Base-by-base conservation (phyloP, 1,140 invertebrate genomes). In the Macrocentrus cingulum region DNA sequence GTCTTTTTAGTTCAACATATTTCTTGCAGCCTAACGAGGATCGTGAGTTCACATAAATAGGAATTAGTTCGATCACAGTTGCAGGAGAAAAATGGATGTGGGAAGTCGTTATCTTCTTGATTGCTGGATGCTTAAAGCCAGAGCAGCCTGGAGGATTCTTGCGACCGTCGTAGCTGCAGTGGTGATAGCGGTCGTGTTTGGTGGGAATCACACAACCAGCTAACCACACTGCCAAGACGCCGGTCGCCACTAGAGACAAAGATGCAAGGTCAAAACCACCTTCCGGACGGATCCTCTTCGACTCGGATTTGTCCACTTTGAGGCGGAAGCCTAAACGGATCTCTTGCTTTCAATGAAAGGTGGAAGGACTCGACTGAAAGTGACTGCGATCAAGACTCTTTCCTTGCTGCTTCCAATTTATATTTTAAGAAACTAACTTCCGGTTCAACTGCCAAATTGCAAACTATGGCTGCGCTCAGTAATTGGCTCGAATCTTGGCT, bases 181-280 rank as follows among this genome's bases (percentile, higher is more conserved):
- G 91, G 84, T 85, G 90, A 88, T 91, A 95, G 91, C 91, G 92
- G 93, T 89, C 92, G 93, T 95, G 85, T 86, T 72, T 71, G 76
- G 63, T 64, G 79, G 65, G 56, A 62, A 72, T 75, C 80, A 89
- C 87, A 92, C 93, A 95, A 95, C 94, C 93, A 95, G 93, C 93
- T 95, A 97, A 95, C 93, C 92, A 95, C 94, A 95, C 93, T 96
- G 93, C 93, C 93, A 95, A 83, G 81, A 85, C 83, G 86, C 83
- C 81, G 82, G 79, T 83, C 81, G 76, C 80, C 22, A 50, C 36
- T 50, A 56, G 49, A 50, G 18, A 37, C 20, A 22, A 49, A 16
- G 36, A 22, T 41, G 25, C 42, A 50, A 29, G 46, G 20, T 41
- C 22, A 49, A n/a, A n/a, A 44, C 39, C 44, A 9, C 32, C 46